Conservation (phyloP, 1,140 invertebrate species). For the Mesaphorura yosii region DNA sequence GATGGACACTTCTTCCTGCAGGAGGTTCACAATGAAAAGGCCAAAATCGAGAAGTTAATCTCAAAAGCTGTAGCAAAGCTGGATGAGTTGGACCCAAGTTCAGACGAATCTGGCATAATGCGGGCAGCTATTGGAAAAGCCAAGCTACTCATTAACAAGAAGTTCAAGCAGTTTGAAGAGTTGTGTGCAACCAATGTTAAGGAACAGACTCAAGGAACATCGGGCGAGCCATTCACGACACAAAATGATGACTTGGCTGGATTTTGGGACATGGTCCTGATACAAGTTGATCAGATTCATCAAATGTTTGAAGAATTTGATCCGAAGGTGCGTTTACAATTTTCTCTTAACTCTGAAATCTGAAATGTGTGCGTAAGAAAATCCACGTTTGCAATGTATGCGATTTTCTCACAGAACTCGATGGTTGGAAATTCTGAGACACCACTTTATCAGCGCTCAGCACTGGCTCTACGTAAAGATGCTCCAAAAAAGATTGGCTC, state of each 20-base stretch:
- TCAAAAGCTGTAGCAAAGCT: constrained; percentile 52
- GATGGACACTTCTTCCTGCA: constrained; percentile 58
- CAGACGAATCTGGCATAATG: constrained; percentile 69
- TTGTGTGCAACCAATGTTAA: constrained; percentile 67
- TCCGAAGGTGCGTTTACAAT: too few species aligned
- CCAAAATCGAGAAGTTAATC: constrained; percentile 56
- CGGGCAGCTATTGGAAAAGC: constrained; percentile 83
- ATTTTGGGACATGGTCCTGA: constrained; percentile 93
- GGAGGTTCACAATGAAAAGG: constrained; percentile 44
- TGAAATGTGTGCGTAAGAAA: too few species aligned
- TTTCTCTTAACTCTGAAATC: too few species aligned
- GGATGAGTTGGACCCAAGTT: constrained; percentile 45
- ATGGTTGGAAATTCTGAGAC: too few species aligned
- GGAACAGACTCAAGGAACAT: constrained; percentile 41
- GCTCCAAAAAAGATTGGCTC: neutral
- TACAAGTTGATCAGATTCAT: constrained; percentile 74
- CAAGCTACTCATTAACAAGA: constrained; percentile 72
- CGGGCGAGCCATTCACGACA: constrained; percentile 69
- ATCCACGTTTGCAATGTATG: too few species aligned
- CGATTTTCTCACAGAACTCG: too few species aligned
- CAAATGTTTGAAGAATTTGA: constrained; percentile 65
- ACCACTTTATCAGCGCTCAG: too few species aligned
- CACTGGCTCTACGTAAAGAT: neutral
- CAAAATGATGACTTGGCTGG: constrained; percentile 79
- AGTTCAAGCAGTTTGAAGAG: constrained; percentile 89